Base-by-base conservation (phyloP, 2,888 invertebrate genomes). In the Drosophila trichaetosa region DNA sequence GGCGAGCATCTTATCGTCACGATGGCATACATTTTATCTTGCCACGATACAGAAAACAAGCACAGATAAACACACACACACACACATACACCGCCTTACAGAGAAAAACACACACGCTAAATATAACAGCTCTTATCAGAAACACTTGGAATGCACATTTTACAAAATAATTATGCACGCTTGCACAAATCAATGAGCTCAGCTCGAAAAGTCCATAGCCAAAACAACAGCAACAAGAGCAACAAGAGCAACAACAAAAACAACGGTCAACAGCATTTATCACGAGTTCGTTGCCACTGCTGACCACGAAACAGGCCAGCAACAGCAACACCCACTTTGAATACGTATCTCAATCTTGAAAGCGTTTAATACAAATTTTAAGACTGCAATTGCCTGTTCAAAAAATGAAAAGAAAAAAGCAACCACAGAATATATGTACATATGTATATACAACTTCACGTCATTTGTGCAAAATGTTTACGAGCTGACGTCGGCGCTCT, bases 91-190 rank as follows among this genome's bases (percentile, higher is more conserved):
- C 27, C 27, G 18, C 8, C 56, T 73, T 42, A 42, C 13, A 46
- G 4, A 21, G 21, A 46, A 24, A 56, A 54, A 54, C 34, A 56
- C n/a, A 46, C 24, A 63, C 24, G 24, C 48, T 57, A 60, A 66
- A 70, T 64, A 59, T 61, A 76, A 71, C 67, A 76, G 56, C 78
- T 87, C 87, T 84, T 84, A 84, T 89, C 83, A 87, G 71, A 70
- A 76, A 60, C 75, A 66, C 73, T 69, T 69, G 70, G 82, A 84
- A 87, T 84, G 89, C 85, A 79, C 79, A 89, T 73, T 89, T 81
- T 65, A 87, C 79, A 73, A 62, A 79, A 85, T 75, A 85, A 90
- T 84, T 90, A 90, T 90, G 90, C 89, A 88, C 60, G 81, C 81
- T 86, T 90, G 89, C 89, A 78, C 74, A 88, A 90, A 76, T 76